Conservation (phyloP, 2,888 invertebrate species). For the Macrosiphum euphorbiae region DNA sequence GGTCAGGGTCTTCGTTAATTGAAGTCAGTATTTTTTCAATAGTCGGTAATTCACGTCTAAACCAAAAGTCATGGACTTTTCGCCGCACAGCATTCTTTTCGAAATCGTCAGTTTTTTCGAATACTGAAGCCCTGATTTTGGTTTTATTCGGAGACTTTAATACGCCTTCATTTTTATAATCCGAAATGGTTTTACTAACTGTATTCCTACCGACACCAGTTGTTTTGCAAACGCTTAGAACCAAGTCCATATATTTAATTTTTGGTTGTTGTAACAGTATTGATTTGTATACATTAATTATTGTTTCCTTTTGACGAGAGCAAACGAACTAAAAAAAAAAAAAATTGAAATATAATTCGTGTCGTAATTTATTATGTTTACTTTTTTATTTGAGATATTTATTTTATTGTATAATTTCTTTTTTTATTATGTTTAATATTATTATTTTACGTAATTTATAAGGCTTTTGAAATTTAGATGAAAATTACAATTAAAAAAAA, state of each 20-base stretch:
- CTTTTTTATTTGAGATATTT: too few species aligned
- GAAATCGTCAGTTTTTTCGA: too few species aligned
- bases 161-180: neutral
- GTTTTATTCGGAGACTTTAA: constrained; percentile 16
- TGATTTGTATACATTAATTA: constrained; percentile 10
- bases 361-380: too few species aligned
- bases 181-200: neutral
- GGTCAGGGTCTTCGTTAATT: neutral
- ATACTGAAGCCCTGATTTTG: neutral
- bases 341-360: too few species aligned
- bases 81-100: too few species aligned
- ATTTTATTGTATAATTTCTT: too few species aligned
- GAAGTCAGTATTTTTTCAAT: neutral
- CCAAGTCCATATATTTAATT: neutral
- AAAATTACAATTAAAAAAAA: too few species aligned
- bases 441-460: too few species aligned
- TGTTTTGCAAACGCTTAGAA: neutral
- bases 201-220: neutral
- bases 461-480: too few species aligned
- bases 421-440: too few species aligned
- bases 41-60: neutral
- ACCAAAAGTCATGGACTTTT: neutral
- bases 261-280: neutral
- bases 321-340: constrained; percentile 26
- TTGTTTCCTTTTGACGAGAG: neutral